Percentiles rank a stretch among this genome's conserved stretches.
Conservation (phyloP, 2,113 vertebrate species). For the Acrocephalus kingi region DNA sequence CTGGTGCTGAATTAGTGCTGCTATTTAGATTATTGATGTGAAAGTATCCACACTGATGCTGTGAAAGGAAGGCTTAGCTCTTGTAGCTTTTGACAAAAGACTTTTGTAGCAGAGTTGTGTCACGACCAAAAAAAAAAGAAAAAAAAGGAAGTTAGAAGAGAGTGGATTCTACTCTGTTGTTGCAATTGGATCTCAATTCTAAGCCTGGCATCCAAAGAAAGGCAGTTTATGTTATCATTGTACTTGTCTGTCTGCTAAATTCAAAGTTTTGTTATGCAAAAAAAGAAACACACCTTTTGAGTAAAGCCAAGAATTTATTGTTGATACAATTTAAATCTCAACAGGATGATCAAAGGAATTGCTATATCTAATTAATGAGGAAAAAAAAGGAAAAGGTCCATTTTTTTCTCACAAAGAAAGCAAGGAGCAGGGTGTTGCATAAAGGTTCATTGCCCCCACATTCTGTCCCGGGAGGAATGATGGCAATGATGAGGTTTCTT, state of each 20-base stretch:
- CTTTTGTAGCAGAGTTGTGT: not conserved
- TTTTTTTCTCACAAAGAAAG: not conserved
- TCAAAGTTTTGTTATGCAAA: not conserved
- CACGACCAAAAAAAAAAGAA: not conserved
- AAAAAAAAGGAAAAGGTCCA: not conserved
- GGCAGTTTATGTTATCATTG: not conserved
- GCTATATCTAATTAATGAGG: not conserved
- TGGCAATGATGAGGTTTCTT: not conserved
- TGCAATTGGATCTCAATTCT: not conserved
- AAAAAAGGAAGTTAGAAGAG: not conserved
- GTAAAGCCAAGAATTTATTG: not conserved
- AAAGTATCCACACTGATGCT: not conserved
- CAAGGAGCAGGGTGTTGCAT: not conserved
- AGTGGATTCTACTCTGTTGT: not conserved
- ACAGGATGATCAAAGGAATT: not conserved
- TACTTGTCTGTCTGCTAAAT: not conserved
- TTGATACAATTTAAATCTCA: not conserved
- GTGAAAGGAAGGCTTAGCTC: constrained; percentile 7
- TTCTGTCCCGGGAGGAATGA: not conserved
- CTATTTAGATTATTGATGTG: not conserved
- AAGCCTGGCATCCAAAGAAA: not conserved
- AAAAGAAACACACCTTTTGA: not conserved
- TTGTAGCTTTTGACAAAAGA: not conserved
- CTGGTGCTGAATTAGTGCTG: constrained; percentile 6
- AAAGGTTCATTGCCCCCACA: not conserved